phyloP scores from a whole-genome alignment of 2,113 vertebrate genomes.

The Sander lucioperca region DNA sequence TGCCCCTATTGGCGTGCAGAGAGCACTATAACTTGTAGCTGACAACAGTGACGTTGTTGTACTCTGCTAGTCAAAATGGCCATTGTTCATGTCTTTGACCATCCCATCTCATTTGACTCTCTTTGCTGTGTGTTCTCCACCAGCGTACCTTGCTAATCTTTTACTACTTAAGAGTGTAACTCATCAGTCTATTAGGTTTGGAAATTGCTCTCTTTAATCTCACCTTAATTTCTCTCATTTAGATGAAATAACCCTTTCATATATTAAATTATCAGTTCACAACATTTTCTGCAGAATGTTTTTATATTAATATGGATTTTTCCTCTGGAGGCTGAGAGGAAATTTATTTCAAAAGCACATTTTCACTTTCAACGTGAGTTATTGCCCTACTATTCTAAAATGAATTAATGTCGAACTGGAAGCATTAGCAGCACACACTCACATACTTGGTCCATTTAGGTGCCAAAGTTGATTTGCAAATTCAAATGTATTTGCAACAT shows the following conservation, averaged over 20 bases:
- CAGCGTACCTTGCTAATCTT: background rate
- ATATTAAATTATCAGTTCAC: background rate
- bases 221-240: background rate
- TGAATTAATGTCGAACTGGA: constrained; percentile 4
- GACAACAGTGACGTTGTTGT: constrained; percentile 9
- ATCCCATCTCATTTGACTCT: background rate
- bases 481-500: background rate
- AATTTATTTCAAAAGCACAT: constrained; percentile 2
- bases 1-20: background rate
- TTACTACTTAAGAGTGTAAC: background rate
- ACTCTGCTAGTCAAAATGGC: constrained; percentile 5
- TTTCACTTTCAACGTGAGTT: constrained; percentile 18
- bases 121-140: background rate
- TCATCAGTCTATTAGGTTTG: background rate
- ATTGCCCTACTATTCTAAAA: background rate
- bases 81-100: background rate
- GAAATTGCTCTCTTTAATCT: background rate
- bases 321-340: background rate
- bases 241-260: background rate
- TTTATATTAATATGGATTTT: background rate
- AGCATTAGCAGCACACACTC: constrained; percentile 17
- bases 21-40: background rate
- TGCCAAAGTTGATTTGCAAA: constrained; percentile 5
- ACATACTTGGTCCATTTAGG: background rate
- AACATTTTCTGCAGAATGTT: background rate